Evolutionary conservation across 2,888 invertebrate species (phyloP).

Genomic region (Itoplectis maculator): DNA sequence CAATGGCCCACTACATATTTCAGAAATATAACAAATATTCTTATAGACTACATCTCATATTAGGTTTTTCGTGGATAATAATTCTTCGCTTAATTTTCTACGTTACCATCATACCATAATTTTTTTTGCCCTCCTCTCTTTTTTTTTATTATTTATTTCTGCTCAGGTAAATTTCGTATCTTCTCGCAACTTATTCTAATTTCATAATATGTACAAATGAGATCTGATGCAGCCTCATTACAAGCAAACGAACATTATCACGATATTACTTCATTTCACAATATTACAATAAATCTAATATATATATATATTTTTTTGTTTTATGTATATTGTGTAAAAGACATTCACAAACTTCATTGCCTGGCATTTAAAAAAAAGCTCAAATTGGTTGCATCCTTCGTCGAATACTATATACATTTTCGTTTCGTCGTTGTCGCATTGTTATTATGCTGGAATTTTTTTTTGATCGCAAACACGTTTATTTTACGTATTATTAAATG

Average conservation of each 20-base stretch:
- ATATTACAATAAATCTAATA: constrained; percentile 46
- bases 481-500: constrained; percentile 4
- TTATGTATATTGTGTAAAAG: constrained; percentile 53
- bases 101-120: constrained; percentile 54
- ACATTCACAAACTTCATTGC: constrained; percentile 54
- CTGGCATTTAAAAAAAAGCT: constrained; percentile 33
- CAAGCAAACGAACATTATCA: constrained; percentile 59
- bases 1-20: constrained; percentile 61
- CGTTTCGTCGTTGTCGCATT: constrained; percentile 11
- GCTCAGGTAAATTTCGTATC: constrained; percentile 64
- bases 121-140: not conserved
- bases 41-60: constrained; percentile 56
- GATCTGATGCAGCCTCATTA: constrained; percentile 66
- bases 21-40: constrained; percentile 57
- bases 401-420: constrained; percentile 55
- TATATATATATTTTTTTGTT: too few relatives aligned
- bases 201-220: constrained; percentile 64
- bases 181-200: constrained; percentile 58
- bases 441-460: constrained; percentile 62
- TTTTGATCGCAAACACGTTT: constrained; percentile 13
- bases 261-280: constrained; percentile 61
- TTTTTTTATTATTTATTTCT: constrained; percentile 39
- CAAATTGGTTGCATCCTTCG: constrained; percentile 20
- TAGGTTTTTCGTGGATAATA: constrained; percentile 60
- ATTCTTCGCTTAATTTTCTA: constrained; percentile 41